Conservation (phyloP, 2,113 vertebrate species). For the Archilochus colubris region DNA sequence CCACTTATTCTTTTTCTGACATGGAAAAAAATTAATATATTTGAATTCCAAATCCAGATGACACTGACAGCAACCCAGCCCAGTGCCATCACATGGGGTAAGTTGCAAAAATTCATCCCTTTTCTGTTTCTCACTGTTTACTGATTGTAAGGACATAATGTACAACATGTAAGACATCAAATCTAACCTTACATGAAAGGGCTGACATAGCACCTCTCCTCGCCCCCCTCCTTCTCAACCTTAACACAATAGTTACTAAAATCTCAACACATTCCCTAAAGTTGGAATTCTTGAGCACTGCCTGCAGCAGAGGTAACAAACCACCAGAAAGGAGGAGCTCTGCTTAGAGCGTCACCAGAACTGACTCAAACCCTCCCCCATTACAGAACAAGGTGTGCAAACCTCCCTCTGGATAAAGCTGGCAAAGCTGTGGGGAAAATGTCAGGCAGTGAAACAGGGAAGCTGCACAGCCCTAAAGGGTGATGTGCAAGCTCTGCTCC, state of each 20-base stretch:
- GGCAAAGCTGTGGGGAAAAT: background rate
- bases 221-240: background rate
- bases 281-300: background rate
- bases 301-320: background rate
- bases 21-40: fast-evolving
- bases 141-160: background rate
- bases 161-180: no score
- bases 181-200: background rate
- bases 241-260: background rate
- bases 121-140: background rate
- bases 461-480: fast-evolving
- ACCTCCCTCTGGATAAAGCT: background rate
- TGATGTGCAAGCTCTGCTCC: background rate
- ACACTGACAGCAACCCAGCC: background rate
- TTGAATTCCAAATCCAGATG: background rate
- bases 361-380: background rate
- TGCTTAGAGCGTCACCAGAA: background rate
- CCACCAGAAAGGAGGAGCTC: background rate
- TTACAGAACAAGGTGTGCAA: background rate
- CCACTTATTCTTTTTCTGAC: background rate
- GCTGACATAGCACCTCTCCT: background rate
- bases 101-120: background rate
- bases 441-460: fast-evolving
- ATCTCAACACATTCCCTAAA: background rate
- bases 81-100: background rate